Percentiles rank a stretch among this genome's conserved stretches.
Evolutionary conservation across 2,888 invertebrate genomes (phyloP).

Genomic region (Caenorhabditis sinica): DNA sequence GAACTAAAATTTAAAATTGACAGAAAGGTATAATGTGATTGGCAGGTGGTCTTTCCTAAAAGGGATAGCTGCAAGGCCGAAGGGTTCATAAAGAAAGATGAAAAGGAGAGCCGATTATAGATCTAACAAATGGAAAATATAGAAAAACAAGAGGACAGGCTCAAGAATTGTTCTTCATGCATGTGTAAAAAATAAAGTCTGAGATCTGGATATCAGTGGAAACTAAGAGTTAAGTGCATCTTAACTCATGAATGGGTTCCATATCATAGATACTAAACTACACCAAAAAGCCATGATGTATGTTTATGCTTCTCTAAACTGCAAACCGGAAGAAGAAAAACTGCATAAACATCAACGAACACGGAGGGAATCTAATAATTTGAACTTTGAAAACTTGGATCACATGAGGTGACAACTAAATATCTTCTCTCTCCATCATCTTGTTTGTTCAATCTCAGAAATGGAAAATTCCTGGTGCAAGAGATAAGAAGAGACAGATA

Average conservation of each 20-base stretch:
- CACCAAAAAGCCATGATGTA: too few relatives aligned
- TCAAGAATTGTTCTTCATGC: too few relatives aligned
- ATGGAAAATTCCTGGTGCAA: not conserved
- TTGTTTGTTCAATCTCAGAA: constrained; percentile 31
- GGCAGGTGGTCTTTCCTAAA: not conserved
- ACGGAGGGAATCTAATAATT: not conserved
- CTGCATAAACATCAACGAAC: not conserved
- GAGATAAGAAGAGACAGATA: too few relatives aligned
- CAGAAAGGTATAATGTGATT: not conserved
- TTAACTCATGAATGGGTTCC: too few relatives aligned
- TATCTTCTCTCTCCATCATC: constrained; percentile 27
- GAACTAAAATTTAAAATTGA: not conserved
- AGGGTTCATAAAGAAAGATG: not conserved
- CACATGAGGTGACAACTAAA: constrained; percentile 37
- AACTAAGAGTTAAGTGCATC: too few relatives aligned
- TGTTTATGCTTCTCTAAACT: too few relatives aligned
- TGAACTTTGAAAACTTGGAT: constrained; percentile 5
- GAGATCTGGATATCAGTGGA: too few relatives aligned
- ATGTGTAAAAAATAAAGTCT: too few relatives aligned
- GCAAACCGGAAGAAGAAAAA: too few relatives aligned
- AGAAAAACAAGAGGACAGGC: not conserved
- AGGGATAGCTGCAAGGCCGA: not conserved
- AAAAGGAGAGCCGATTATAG: not conserved
- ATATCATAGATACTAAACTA: too few relatives aligned
- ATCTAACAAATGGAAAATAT: not conserved